Conservation (phyloP, 2,888 invertebrate species). For the Ceratothoa steindachneri region DNA sequence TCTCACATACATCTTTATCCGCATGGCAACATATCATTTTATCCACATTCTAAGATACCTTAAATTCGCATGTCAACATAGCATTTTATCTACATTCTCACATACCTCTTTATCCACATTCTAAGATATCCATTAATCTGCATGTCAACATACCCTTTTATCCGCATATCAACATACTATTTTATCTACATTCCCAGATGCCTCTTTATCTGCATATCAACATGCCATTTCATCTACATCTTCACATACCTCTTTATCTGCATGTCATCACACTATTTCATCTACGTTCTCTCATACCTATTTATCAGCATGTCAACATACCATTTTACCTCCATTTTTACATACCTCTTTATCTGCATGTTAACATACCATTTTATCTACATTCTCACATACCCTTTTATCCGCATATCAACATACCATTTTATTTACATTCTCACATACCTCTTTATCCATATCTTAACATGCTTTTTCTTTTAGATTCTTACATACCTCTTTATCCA, state of each 20-base stretch:
- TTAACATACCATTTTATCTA: neutral
- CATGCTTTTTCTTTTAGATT: no score
- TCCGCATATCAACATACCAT: neutral
- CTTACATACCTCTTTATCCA: no score
- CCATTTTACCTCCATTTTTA: neutral
- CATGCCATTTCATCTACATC: neutral
- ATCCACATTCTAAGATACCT: no score
- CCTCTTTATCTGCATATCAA: neutral
- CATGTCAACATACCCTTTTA: no score
- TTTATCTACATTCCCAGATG: neutral
- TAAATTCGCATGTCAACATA: no score
- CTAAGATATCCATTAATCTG: no score
- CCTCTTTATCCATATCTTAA: no score
- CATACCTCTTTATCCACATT: no score
- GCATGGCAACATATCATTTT: no score
- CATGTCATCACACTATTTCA: neutral
- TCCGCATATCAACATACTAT: conserved; percentile 27
- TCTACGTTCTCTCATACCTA: neutral
- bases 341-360: neutral
- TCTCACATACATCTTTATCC: no score
- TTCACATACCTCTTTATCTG: neutral
- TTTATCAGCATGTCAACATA: neutral
- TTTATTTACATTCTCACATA: neutral
- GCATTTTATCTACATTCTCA: no score
- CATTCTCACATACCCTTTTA: neutral